A percentile compares a stretch with the other conserved stretches of the same genome.
Evolutionary conservation across 2,888 invertebrate species (phyloP).

Genomic region (Zelleria hepariella): DNA sequence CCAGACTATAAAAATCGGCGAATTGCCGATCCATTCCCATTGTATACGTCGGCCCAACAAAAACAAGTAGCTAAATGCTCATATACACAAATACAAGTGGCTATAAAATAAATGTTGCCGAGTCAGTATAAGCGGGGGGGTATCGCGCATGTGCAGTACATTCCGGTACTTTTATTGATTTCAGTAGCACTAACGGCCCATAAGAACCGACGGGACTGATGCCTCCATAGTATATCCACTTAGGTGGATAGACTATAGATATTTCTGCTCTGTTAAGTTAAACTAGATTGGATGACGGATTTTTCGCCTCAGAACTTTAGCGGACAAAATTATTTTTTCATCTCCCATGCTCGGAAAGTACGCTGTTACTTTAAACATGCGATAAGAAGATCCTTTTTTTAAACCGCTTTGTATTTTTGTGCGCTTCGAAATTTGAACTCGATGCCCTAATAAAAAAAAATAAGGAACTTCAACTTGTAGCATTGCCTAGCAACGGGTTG

Average conservation of each 20-base stretch:
- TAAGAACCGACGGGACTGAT: constrained; percentile 64
- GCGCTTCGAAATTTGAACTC: too few relatives aligned
- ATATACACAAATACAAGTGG: constrained; percentile 71
- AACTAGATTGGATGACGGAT: too few relatives aligned
- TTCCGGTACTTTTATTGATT: constrained; percentile 78
- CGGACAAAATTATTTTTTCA: too few relatives aligned
- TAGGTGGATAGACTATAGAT: background rate
- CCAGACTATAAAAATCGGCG: constrained; percentile 35
- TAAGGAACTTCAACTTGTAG: too few relatives aligned
- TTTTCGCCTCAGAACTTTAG: too few relatives aligned
- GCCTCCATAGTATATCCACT: constrained; percentile 34
- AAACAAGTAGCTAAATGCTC: constrained; percentile 61
- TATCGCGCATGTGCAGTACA: constrained; percentile 71
- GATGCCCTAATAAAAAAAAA: too few relatives aligned
- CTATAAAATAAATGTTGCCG: constrained; percentile 71
- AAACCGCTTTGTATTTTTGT: too few relatives aligned
- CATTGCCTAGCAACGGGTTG: too few relatives aligned
- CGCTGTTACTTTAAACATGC: too few relatives aligned
- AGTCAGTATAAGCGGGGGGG: constrained; percentile 52
- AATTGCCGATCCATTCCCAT: constrained; percentile 31
- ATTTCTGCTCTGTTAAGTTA: background rate
- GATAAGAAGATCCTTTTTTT: too few relatives aligned
- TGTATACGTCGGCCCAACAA: constrained; percentile 54
- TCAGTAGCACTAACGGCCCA: constrained; percentile 78
- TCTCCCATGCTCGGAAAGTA: too few relatives aligned